phyloP scores from a whole-genome alignment of 2,888 invertebrate genomes.

The Sinhomidia bicolor region DNA sequence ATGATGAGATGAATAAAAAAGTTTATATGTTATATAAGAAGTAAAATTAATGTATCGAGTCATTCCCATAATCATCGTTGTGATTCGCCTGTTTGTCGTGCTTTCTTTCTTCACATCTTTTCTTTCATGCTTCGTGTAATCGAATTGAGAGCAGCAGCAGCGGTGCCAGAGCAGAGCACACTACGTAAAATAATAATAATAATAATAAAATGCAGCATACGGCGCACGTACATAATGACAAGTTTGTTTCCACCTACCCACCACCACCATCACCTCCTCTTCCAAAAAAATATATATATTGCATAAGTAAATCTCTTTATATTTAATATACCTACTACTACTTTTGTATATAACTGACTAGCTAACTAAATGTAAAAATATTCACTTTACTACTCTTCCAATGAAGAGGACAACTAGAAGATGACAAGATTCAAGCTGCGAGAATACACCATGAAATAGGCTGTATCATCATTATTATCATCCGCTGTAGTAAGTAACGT shows the following conservation, averaged over 20 bases:
- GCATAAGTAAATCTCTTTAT: no score
- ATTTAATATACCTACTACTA: no score
- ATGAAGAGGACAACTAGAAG: neutral
- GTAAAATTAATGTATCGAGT: conserved; percentile 3
- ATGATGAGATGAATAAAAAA: neutral
- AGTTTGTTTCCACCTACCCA: neutral
- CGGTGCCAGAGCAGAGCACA: no score
- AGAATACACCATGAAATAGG: neutral
- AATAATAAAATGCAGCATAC: neutral
- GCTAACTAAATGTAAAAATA: neutral
- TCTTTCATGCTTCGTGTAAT: neutral
- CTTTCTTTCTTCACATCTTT: neutral
- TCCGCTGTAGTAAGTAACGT: no score
- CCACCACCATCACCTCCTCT: neutral
- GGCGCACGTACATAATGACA: neutral
- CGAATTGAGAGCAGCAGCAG: neutral
- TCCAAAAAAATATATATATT: neutral
- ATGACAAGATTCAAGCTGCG: neutral
- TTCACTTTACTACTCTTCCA: neutral
- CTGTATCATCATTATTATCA: neutral
- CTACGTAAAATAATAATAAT: neutral
- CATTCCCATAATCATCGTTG: neutral
- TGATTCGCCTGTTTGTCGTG: neutral
- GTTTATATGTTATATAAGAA: neutral
- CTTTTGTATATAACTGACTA: neutral